Evolutionary conservation across 2,888 invertebrate genomes (phyloP).

Genomic region (Yponomeuta sedellus): DNA sequence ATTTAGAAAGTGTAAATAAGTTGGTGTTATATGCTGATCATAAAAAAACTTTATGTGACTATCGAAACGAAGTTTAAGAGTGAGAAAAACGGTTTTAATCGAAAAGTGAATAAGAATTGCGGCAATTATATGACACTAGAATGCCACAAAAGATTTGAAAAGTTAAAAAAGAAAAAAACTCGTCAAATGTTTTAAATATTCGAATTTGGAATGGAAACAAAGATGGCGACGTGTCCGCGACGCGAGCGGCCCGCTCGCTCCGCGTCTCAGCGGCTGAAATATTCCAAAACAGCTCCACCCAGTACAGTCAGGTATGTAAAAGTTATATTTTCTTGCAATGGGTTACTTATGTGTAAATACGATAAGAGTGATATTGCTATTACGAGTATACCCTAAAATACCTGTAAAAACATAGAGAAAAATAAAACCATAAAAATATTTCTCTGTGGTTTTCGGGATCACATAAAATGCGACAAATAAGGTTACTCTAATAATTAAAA

Average conservation of each 20-base stretch:
- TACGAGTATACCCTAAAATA: too few relatives aligned
- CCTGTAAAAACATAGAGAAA: too few relatives aligned
- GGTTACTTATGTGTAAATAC: too few relatives aligned
- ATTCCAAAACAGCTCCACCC: constrained; percentile 64
- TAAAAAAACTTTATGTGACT: neutral
- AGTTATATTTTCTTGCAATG: neutral
- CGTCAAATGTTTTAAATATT: constrained; percentile 8
- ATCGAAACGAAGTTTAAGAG: neutral
- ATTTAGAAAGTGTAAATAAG: neutral
- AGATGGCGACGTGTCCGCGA: constrained; percentile 62
- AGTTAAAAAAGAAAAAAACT: neutral
- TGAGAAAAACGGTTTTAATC: neutral
- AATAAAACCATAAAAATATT: too few relatives aligned
- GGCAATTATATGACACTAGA: neutral
- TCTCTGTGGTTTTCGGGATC: too few relatives aligned
- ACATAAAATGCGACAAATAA: too few relatives aligned
- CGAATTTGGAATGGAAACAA: constrained; percentile 21
- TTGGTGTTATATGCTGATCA: neutral
- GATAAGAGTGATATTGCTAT: too few relatives aligned
- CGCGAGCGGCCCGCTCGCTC: constrained; percentile 53
- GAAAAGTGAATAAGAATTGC: neutral
- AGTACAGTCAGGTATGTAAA: constrained; percentile 53
- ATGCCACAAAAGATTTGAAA: constrained; percentile 16
- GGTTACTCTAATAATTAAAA: too few relatives aligned
- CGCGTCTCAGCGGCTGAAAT: constrained; percentile 55